Percentiles rank a stretch among this genome's conserved stretches.
phyloP scores from a whole-genome alignment of 2,113 vertebrate genomes.

The Thunnus thynnus region DNA sequence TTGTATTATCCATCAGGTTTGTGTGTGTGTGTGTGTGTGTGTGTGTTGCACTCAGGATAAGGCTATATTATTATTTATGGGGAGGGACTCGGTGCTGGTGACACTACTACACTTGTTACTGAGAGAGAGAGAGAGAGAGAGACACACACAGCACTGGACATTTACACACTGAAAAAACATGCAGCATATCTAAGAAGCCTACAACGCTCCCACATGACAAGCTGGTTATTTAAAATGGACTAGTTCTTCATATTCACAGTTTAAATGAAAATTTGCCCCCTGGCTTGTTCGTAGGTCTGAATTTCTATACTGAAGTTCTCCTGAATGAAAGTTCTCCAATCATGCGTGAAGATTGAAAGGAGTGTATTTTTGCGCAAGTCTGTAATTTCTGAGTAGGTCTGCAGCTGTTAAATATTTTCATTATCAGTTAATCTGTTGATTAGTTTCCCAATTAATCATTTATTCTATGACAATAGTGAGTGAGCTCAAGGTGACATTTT shows the following conservation, averaged over 20 bases:
- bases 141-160: too few species aligned
- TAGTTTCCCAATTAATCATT: background rate
- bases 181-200: constrained; percentile 22
- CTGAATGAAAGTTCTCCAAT: background rate
- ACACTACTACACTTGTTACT: constrained; percentile 22
- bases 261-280: constrained; percentile 3
- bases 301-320: background rate
- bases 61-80: constrained; percentile 65
- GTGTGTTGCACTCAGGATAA: constrained; percentile 7
- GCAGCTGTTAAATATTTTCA: background rate
- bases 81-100: constrained; percentile 13
- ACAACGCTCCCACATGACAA: constrained; percentile 18
- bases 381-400: background rate
- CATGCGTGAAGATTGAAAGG: background rate
- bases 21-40: constrained; percentile 3
- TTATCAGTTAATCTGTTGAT: background rate
- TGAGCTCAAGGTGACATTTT: too few species aligned
- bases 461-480: background rate
- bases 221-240: constrained; percentile 15
- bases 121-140: background rate
- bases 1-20: constrained; percentile 37
- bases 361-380: background rate
- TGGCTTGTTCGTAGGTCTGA: constrained; percentile 3
- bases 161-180: constrained; percentile 1
- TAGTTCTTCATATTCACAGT: constrained; percentile 4